phyloP scores from a whole-genome alignment of 2,113 vertebrate species.

The Otis tarda region DNA sequence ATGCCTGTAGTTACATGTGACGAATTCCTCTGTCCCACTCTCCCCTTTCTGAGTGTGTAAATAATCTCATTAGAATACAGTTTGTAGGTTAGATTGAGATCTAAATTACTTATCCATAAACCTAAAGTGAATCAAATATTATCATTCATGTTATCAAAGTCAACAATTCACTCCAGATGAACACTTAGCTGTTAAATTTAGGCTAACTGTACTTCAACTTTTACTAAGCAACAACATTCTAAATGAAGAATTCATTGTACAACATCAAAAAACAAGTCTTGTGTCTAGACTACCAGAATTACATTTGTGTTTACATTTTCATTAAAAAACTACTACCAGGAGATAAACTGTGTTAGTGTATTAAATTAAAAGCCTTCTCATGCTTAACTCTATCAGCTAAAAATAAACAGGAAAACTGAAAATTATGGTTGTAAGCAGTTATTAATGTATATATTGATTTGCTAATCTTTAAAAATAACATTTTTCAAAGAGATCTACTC shows the following conservation, averaged over 20 bases:
- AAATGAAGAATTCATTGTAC: background rate
- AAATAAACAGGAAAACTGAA: background rate
- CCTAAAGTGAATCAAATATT: background rate
- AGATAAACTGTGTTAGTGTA: background rate
- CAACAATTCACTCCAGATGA: background rate
- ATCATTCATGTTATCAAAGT: background rate
- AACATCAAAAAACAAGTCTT: background rate
- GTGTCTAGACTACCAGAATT: background rate
- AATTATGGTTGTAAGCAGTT: background rate
- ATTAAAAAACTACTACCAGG: background rate
- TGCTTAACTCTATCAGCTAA: background rate
- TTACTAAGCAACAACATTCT: background rate
- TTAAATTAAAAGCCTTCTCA: background rate
- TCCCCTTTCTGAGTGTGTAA: background rate
- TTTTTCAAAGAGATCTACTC: background rate
- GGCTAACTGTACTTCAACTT: background rate
- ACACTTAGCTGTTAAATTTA: background rate
- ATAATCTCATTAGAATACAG: background rate
- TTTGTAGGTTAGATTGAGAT: background rate
- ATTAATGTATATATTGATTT: background rate
- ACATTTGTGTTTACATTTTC: background rate
- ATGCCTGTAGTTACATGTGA: background rate
- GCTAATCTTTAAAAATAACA: background rate
- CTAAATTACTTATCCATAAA: background rate
- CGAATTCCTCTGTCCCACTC: background rate